These are phyloP conservation scores for Dryas iulia DNA, from an alignment of 1,140 invertebrate genomes.

Conservation along the genomic window DNA sequence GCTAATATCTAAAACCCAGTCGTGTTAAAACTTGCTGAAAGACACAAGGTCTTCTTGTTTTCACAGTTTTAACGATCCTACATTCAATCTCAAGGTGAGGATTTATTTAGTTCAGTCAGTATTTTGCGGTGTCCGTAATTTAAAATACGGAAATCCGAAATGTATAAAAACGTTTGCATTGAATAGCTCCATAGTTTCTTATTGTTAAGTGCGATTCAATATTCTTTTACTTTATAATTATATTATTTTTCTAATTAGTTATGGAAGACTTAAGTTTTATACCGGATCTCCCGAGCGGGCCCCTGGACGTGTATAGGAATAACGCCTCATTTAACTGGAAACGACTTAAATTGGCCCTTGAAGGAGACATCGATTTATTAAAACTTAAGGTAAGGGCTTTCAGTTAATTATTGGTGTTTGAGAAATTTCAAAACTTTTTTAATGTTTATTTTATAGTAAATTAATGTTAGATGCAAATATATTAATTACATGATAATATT, in stretches of 20 bases:
- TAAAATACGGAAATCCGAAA: not conserved
- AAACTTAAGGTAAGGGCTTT: slow-evolving; percentile 84
- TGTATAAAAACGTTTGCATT: not conserved
- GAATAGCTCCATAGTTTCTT: not conserved
- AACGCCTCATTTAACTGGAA: slow-evolving; percentile 90
- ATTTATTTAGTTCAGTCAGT: slow-evolving; percentile 18
- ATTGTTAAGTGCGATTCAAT: not conserved
- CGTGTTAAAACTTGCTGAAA: slow-evolving; percentile 31
- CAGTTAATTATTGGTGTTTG: not conserved
- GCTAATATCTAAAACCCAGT: slow-evolving; percentile 43
- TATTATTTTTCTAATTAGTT: slow-evolving; percentile 30
- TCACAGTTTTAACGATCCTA: slow-evolving; percentile 22
- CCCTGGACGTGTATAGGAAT: slow-evolving; percentile 86
- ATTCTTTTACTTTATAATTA: not conserved
- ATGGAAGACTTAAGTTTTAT: slow-evolving; percentile 79
- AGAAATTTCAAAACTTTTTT: not conserved
- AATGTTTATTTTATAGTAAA: not conserved
- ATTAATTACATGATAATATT: too few species aligned
- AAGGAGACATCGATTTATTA: slow-evolving; percentile 86
- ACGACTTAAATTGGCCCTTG: slow-evolving; percentile 86
- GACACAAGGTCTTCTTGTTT: slow-evolving; percentile 27
- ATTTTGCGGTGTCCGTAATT: not conserved
- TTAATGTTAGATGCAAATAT: not conserved
- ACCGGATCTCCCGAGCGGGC: slow-evolving; percentile 83
- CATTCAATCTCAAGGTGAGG: slow-evolving; percentile 53